A percentile compares a stretch with the other conserved stretches of the same genome.
Conservation (phyloP, 2,797 vertebrate genomes). For the Corythornis leucogaster region DNA sequence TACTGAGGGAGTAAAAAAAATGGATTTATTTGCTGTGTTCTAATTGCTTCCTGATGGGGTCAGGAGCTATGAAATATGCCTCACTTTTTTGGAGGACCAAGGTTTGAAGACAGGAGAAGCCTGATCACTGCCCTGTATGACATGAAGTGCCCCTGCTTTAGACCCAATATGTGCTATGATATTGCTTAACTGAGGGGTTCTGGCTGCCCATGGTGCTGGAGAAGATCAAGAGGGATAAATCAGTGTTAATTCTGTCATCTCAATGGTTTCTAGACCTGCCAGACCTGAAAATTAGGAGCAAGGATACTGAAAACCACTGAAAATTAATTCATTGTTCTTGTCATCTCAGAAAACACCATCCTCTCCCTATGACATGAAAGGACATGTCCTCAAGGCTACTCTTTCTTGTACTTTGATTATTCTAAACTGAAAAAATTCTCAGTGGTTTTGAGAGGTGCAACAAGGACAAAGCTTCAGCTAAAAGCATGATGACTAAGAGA, state of each 20-base stretch:
- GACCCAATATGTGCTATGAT: background rate
- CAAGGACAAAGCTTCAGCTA: conserved; percentile 25
- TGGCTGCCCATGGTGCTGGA: background rate
- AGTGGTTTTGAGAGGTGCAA: conserved; percentile 28
- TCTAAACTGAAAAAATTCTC: conserved; percentile 26
- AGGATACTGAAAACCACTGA: background rate
- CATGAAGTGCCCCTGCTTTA: background rate
- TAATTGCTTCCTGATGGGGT: background rate
- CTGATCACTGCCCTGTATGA: background rate
- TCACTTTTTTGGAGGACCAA: background rate
- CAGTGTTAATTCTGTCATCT: background rate
- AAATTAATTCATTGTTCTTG: background rate
- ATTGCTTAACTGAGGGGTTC: background rate
- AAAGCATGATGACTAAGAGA: conserved; percentile 45
- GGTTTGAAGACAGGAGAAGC: background rate
- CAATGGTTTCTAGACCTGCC: background rate
- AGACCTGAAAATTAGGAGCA: conserved; percentile 33
- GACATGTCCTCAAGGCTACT: background rate
- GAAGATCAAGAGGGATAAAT: conserved; percentile 14
- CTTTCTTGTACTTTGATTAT: background rate
- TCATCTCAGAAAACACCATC: background rate
- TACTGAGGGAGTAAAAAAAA: background rate
- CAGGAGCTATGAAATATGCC: background rate
- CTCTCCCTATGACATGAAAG: background rate
- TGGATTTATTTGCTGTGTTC: background rate